A percentile compares a stretch with the other conserved stretches of the same genome.
These are phyloP conservation scores for Antrozous pallidus DNA, from an alignment of 2,797 vertebrate genomes.

Conservation along the genomic window DNA sequence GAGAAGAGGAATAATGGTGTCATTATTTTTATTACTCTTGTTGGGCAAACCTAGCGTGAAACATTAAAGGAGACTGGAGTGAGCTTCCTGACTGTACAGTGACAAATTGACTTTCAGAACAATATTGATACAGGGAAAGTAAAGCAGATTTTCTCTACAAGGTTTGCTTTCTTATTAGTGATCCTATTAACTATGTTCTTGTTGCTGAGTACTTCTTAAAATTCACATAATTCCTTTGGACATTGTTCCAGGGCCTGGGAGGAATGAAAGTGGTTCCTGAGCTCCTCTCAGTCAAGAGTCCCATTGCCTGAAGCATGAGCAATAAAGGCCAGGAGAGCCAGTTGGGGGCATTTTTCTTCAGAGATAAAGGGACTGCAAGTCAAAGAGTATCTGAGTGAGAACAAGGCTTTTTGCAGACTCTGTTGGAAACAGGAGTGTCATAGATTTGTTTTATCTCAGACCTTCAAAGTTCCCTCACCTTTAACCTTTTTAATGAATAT, in stretches of 20 bases:
- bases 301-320: slow-evolving; percentile 60
- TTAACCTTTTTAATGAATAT: neutral
- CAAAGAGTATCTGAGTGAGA: slow-evolving; percentile 14
- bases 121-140: slow-evolving; percentile 82
- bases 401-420: neutral
- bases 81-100: slow-evolving; percentile 77
- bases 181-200: slow-evolving; percentile 74
- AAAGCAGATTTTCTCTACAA: slow-evolving; percentile 78
- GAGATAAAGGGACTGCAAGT: slow-evolving; percentile 64
- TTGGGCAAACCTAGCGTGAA: slow-evolving; percentile 89
- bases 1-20: slow-evolving; percentile 92
- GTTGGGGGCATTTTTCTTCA: slow-evolving; percentile 47
- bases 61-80: slow-evolving; percentile 83
- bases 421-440: neutral
- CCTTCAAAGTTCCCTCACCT: neutral
- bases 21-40: slow-evolving; percentile 90
- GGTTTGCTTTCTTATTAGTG: slow-evolving; percentile 75
- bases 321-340: slow-evolving; percentile 63
- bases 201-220: slow-evolving; percentile 68
- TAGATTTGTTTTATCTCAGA: neutral
- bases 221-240: slow-evolving; percentile 69
- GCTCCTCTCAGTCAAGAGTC: slow-evolving; percentile 64
- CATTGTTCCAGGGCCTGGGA: slow-evolving; percentile 60
- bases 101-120: slow-evolving; percentile 83
- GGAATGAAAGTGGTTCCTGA: slow-evolving; percentile 53